These are phyloP conservation scores for Ceramica pisi DNA, from an alignment of 2,888 invertebrate species.

Conservation along the genomic window DNA sequence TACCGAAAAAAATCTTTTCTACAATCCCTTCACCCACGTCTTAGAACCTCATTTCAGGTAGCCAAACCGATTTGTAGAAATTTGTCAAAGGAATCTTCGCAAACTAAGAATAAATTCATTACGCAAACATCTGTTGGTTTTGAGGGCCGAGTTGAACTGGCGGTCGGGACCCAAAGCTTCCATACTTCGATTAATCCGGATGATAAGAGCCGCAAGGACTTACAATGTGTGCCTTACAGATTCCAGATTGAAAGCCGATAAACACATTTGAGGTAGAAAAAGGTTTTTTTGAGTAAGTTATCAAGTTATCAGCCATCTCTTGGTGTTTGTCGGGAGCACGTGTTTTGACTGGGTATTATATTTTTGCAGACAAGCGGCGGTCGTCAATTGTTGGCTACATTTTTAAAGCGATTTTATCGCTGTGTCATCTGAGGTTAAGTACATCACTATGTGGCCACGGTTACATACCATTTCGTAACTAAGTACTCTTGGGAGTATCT, in stretches of 20 bases:
- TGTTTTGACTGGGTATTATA: conserved; percentile 85
- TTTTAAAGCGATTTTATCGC: conserved; percentile 74
- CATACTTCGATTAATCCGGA: conserved; percentile 84
- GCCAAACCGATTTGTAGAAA: conserved; percentile 50
- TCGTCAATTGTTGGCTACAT: conserved; percentile 80
- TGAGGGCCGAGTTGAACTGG: conserved; percentile 76
- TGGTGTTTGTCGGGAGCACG: conserved; percentile 80
- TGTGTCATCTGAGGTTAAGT: conserved; percentile 75
- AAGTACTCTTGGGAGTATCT: conserved; percentile 56
- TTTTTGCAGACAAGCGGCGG: conserved; percentile 76
- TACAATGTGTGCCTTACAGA: conserved; percentile 89
- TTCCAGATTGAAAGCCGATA: conserved; percentile 89
- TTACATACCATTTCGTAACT: conserved; percentile 64
- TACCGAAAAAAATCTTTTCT: neutral
- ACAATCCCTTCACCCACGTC: conserved; percentile 5
- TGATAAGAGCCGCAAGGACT: conserved; percentile 86
- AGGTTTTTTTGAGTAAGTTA: conserved; percentile 81
- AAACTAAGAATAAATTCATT: conserved; percentile 65
- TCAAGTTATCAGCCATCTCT: conserved; percentile 78
- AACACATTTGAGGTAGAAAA: conserved; percentile 85
- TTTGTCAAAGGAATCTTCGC: conserved; percentile 61
- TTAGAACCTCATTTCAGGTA: conserved; percentile 51
- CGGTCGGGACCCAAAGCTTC: conserved; percentile 81
- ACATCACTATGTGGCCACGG: conserved; percentile 62
- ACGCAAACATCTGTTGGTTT: conserved; percentile 76